A percentile compares a stretch with the other conserved stretches of the same genome.
Evolutionary conservation across 2,888 invertebrate genomes (phyloP).

Genomic region (Thecophora atra): DNA sequence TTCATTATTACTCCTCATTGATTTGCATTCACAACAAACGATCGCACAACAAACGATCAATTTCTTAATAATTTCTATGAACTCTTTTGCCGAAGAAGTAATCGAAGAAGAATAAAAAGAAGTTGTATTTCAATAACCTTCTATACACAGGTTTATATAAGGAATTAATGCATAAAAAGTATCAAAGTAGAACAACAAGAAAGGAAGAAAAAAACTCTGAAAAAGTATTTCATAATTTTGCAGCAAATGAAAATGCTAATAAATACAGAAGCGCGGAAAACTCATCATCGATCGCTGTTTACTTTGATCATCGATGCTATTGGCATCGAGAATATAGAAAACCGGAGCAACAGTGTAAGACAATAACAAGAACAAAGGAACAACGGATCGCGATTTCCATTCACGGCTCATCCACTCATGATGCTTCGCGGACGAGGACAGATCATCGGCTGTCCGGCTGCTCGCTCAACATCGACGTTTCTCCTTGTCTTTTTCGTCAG

Average conservation of each 20-base stretch:
- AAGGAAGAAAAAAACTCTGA: background rate
- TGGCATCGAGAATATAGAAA: background rate
- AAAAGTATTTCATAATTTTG: background rate
- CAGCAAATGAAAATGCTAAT: background rate
- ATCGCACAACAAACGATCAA: too few species aligned
- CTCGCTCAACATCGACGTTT: background rate
- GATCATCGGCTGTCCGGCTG: background rate
- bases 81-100: too few species aligned
- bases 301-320: background rate
- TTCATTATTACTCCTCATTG: too few species aligned
- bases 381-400: background rate
- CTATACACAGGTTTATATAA: too few species aligned
- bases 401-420: background rate
- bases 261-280: background rate
- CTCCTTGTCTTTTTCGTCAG: background rate
- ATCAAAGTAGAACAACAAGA: background rate
- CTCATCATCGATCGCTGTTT: background rate
- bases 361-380: background rate
- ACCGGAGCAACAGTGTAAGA: background rate
- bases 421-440: background rate
- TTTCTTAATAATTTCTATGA: too few species aligned
- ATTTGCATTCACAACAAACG: too few species aligned
- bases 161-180: too few species aligned
- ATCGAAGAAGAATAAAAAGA: too few species aligned
- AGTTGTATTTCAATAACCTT: too few species aligned